phyloP scores from a whole-genome alignment of 2,888 invertebrate genomes.

The Callinectes sapidus region DNA sequence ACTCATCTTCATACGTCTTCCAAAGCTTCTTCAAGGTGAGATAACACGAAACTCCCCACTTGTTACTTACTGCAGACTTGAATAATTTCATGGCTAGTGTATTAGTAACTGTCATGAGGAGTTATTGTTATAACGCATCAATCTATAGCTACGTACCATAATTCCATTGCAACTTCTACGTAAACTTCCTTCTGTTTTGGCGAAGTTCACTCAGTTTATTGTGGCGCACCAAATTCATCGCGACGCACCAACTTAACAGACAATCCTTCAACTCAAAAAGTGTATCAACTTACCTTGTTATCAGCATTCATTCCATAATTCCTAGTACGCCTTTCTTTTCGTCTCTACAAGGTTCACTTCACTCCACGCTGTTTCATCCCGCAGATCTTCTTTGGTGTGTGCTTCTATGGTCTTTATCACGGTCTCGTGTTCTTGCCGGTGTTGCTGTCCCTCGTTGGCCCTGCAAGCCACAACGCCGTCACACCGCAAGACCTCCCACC shows the following conservation, averaged over 20 bases:
- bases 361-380: not conserved
- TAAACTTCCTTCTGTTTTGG: too few species aligned
- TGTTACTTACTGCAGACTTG: not conserved
- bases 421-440: constrained; percentile 61
- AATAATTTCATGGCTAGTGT: not conserved
- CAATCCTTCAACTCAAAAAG: not conserved
- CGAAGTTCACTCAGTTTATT: too few species aligned
- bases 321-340: not conserved
- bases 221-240: too few species aligned
- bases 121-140: not conserved
- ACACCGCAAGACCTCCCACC: not conserved
- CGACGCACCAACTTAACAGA: not conserved
- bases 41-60: constrained; percentile 70
- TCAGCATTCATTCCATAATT: not conserved
- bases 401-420: constrained; percentile 54
- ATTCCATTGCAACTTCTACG: too few species aligned
- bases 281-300: not conserved
- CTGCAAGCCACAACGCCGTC: constrained; percentile 25
- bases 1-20: constrained; percentile 75
- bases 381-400: constrained; percentile 59
- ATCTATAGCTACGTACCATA: too few species aligned
- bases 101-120: not conserved
- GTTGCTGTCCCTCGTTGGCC: constrained; percentile 34
- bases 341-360: not conserved
- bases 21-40: constrained; percentile 75